These are phyloP conservation scores for Melinaea menophilus DNA, from an alignment of 2,888 invertebrate species.

Conservation along the genomic window DNA sequence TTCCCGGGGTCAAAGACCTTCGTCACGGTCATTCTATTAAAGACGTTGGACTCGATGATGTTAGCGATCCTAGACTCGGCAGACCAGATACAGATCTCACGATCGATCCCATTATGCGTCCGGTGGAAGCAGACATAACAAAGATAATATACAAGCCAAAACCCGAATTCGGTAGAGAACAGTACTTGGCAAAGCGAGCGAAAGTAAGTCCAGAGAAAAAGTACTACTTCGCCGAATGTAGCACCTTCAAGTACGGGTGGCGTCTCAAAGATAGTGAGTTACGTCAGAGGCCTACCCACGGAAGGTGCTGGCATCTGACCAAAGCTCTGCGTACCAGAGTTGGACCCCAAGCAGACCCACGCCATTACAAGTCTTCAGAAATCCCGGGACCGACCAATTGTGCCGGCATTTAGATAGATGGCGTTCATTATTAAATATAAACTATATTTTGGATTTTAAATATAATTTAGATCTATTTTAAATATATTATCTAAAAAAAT, in stretches of 20 bases:
- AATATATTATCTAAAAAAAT: too few species aligned
- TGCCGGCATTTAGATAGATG: conserved; percentile 33
- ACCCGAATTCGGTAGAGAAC: conserved; percentile 43
- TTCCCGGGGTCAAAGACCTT: conserved; percentile 43
- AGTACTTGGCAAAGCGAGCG: conserved; percentile 41
- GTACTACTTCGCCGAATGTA: conserved; percentile 49
- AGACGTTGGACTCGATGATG: conserved; percentile 46
- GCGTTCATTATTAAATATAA: conserved; percentile 7
- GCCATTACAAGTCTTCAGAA: conserved; percentile 43
- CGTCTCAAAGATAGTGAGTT: conserved; percentile 43
- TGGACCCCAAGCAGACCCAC: conserved; percentile 50
- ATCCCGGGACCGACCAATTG: conserved; percentile 38
- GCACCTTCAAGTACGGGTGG: conserved; percentile 51
- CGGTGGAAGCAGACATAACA: conserved; percentile 41
- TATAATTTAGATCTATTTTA: too few species aligned
- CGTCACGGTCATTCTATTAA: conserved; percentile 44
- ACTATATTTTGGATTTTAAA: too few species aligned
- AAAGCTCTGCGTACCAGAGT: conserved; percentile 42
- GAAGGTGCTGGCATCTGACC: conserved; percentile 46
- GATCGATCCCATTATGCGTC: conserved; percentile 50
- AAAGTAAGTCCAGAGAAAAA: conserved; percentile 46
- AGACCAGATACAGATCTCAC: conserved; percentile 42
- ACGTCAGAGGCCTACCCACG: conserved; percentile 35
- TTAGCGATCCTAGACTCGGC: conserved; percentile 44
- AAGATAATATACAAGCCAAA: conserved; percentile 44